These are phyloP conservation scores for Galaxias olidus DNA, from an alignment of 2,797 vertebrate genomes.

Conservation along the genomic window DNA sequence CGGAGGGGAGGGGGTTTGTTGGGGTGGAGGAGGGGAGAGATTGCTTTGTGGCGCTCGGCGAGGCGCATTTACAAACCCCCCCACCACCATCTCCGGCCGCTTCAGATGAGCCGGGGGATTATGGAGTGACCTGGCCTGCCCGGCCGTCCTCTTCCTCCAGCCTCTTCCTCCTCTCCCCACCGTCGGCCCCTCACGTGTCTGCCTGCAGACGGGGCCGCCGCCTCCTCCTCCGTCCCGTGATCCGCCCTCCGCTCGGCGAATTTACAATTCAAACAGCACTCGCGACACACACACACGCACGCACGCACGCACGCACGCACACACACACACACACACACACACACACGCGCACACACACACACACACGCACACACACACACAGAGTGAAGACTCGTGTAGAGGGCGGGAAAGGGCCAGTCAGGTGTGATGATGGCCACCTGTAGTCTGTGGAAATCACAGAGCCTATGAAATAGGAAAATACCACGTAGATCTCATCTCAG, in stretches of 20 bases:
- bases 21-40: slow-evolving; percentile 80
- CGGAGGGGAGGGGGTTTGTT: not conserved
- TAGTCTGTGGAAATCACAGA: no score
- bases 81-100: slow-evolving; percentile 90
- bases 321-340: not conserved
- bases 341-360: not conserved
- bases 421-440: no score
- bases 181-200: not conserved
- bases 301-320: not conserved
- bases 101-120: slow-evolving; percentile 97
- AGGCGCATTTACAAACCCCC: slow-evolving; percentile 93
- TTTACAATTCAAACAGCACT: no score
- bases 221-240: no score
- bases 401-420: no score
- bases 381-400: no score
- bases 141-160: slow-evolving; percentile 97
- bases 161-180: slow-evolving; percentile 69
- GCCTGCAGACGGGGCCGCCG: no score
- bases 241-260: no score
- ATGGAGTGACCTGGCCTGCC: slow-evolving; percentile 96
- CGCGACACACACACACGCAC: not conserved
- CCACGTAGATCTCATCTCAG: no score
- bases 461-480: no score
- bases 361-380: not conserved
- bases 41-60: slow-evolving; percentile 91